These are phyloP conservation scores for Rhinella marina DNA, from an alignment of 2,797 vertebrate species.

Conservation along the genomic window DNA sequence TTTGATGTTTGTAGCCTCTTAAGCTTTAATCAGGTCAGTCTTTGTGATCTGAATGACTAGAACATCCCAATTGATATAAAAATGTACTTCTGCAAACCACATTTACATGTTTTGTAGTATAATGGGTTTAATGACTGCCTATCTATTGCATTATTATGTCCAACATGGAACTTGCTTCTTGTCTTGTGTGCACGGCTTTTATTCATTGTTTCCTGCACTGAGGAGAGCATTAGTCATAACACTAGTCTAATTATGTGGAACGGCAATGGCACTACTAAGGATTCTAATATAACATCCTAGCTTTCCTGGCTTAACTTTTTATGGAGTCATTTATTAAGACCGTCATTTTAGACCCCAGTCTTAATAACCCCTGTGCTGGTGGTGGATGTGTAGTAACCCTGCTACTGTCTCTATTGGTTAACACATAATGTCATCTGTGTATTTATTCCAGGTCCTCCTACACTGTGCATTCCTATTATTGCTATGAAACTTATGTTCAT, in stretches of 20 bases:
- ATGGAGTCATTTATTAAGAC: too few relatives aligned
- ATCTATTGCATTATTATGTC: slow-evolving; percentile 52
- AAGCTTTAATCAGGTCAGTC: slow-evolving; percentile 33
- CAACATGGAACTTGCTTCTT: not conserved
- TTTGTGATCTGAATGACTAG: slow-evolving; percentile 33
- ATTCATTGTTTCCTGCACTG: not conserved
- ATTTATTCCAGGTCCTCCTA: too few relatives aligned
- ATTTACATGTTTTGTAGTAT: slow-evolving; percentile 51
- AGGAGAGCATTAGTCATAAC: slow-evolving; percentile 5
- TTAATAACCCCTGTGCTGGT: too few relatives aligned
- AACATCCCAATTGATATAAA: slow-evolving; percentile 43
- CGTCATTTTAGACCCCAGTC: too few relatives aligned
- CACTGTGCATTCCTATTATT: too few relatives aligned
- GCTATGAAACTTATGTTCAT: too few relatives aligned
- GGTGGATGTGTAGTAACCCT: too few relatives aligned
- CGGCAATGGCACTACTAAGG: not conserved
- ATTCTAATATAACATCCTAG: not conserved
- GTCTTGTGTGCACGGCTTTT: not conserved
- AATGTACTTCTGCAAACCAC: slow-evolving; percentile 36
- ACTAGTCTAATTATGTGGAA: slow-evolving; percentile 4
- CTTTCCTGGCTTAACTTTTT: not conserved
- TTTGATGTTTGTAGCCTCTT: slow-evolving; percentile 36
- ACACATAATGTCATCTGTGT: too few relatives aligned
- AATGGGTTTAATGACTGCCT: slow-evolving; percentile 45
- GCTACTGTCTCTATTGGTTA: too few relatives aligned